Percentiles rank a stretch among this genome's conserved stretches.
phyloP scores from a whole-genome alignment of 1,140 invertebrate species.

The Zaprionus davidi region DNA sequence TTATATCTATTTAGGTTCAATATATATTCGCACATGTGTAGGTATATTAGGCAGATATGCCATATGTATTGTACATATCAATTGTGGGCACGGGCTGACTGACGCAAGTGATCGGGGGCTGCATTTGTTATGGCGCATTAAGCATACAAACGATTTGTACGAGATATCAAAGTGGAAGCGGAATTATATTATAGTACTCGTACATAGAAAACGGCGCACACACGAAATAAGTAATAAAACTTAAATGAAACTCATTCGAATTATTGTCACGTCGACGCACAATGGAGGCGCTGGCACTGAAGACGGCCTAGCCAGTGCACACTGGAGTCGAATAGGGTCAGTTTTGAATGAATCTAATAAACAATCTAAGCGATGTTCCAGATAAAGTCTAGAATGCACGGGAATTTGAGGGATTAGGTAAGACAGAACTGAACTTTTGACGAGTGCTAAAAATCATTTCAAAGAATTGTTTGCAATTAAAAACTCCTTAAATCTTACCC shows the following conservation, averaged over 20 bases:
- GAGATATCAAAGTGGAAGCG: slow-evolving; percentile 66
- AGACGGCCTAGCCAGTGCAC: slow-evolving; percentile 32
- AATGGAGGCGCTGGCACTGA: slow-evolving; percentile 42
- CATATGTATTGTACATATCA: slow-evolving; percentile 4
- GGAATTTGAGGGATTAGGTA: not conserved
- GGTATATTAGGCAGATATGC: slow-evolving; percentile 14
- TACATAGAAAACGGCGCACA: slow-evolving; percentile 43
- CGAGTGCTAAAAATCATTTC: not conserved
- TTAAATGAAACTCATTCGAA: slow-evolving; percentile 65
- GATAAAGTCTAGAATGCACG: not conserved
- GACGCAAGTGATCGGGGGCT: slow-evolving; percentile 60
- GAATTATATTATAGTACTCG: slow-evolving; percentile 35
- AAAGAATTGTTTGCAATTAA: not conserved
- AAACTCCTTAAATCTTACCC: no score
- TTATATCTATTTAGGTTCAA: slow-evolving; percentile 10
- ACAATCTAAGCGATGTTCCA: not conserved
- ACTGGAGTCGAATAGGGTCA: slow-evolving; percentile 27
- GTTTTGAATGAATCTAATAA: slow-evolving; percentile 17
- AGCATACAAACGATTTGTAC: slow-evolving; percentile 62
- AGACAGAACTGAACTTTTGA: not conserved
- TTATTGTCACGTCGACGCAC: slow-evolving; percentile 65
- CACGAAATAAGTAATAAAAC: slow-evolving; percentile 46
- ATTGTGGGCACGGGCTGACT: slow-evolving; percentile 37
- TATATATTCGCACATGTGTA: not conserved
- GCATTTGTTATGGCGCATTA: slow-evolving; percentile 79